Evolutionary conservation across 1,140 invertebrate species (phyloP).

Genomic region (Psilanteris sp.): DNA sequence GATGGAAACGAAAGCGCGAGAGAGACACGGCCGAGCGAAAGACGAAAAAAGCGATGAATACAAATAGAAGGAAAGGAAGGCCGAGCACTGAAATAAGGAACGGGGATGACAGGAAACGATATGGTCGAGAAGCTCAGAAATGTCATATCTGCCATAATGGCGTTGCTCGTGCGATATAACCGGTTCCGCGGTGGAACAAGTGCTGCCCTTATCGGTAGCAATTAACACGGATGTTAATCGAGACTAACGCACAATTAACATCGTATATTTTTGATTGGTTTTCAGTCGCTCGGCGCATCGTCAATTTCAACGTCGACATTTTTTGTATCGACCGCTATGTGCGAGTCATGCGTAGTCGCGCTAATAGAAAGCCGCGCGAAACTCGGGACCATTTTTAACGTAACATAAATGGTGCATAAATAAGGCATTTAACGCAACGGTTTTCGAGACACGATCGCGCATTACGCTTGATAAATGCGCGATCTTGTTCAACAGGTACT

Average conservation of each 20-base stretch:
- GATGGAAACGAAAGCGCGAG: slow-evolving; percentile 19
- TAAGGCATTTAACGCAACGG: slow-evolving; percentile 44
- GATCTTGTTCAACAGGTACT: slow-evolving; percentile 61
- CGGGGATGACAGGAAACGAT: slow-evolving; percentile 16
- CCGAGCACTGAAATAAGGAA: slow-evolving; percentile 4
- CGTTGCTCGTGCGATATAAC: slow-evolving; percentile 21
- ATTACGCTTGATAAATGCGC: slow-evolving; percentile 52
- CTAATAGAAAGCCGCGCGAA: slow-evolving; percentile 20
- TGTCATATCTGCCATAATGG: slow-evolving; percentile 42
- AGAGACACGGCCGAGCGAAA: too few species aligned
- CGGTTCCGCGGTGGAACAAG: slow-evolving; percentile 26
- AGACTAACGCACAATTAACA: slow-evolving; percentile 23
- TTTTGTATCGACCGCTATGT: too few species aligned
- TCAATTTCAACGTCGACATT: too few species aligned
- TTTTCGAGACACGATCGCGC: slow-evolving; percentile 44
- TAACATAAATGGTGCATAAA: slow-evolving; percentile 44
- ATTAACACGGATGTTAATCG: slow-evolving; percentile 42
- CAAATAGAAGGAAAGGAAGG: slow-evolving; percentile 7
- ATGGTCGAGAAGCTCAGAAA: slow-evolving; percentile 25
- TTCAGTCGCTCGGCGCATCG: too few species aligned
- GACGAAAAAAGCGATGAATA: slow-evolving; percentile 9
- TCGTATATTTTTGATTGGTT: slow-evolving; percentile 15
- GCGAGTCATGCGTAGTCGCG: too few species aligned
- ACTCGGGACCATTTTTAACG: slow-evolving; percentile 10
- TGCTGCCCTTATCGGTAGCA: slow-evolving; percentile 37